A percentile compares a stretch with the other conserved stretches of the same genome.
Evolutionary conservation across 2,888 invertebrate genomes (phyloP).

Genomic region (Stenurella melanura): DNA sequence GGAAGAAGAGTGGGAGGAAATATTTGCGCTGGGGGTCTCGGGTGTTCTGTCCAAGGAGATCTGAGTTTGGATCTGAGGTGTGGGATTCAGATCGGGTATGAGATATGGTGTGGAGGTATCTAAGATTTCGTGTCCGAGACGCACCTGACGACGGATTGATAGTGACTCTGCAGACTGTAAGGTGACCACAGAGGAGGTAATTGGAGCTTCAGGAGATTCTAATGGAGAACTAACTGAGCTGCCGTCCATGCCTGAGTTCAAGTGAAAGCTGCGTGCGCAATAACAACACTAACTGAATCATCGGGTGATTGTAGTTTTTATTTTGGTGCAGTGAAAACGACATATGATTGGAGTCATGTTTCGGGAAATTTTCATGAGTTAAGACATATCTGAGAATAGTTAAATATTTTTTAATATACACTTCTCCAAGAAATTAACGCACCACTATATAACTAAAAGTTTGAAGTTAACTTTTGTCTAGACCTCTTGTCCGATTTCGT

Average conservation of each 20-base stretch:
- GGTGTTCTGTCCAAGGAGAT: constrained; percentile 64
- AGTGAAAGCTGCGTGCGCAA: constrained; percentile 81
- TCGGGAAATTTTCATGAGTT: no score
- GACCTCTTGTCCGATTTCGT: no score
- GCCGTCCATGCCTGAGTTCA: constrained; percentile 86
- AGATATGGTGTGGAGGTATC: constrained; percentile 45
- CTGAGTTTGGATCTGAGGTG: constrained; percentile 55
- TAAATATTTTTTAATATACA: no score
- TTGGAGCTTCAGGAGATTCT: constrained; percentile 85
- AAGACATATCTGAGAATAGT: no score
- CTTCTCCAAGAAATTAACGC: no score
- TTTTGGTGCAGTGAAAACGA: not conserved
- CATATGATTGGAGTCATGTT: no score
- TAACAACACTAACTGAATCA: constrained; percentile 57
- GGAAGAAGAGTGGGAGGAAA: constrained; percentile 71
- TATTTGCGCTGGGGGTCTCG: constrained; percentile 78
- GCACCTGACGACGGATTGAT: constrained; percentile 74
- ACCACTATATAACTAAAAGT: no score
- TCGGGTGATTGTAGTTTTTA: constrained; percentile 31
- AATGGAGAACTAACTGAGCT: constrained; percentile 88
- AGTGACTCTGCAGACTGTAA: constrained; percentile 80
- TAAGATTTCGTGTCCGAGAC: constrained; percentile 58
- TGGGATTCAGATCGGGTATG: constrained; percentile 41
- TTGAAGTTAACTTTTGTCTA: no score
- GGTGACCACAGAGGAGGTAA: constrained; percentile 80